Evolutionary conservation across 2,888 invertebrate genomes (phyloP), one percentile per base, ranked within the genome.

Genomic region (Sycophila texana): DNA sequence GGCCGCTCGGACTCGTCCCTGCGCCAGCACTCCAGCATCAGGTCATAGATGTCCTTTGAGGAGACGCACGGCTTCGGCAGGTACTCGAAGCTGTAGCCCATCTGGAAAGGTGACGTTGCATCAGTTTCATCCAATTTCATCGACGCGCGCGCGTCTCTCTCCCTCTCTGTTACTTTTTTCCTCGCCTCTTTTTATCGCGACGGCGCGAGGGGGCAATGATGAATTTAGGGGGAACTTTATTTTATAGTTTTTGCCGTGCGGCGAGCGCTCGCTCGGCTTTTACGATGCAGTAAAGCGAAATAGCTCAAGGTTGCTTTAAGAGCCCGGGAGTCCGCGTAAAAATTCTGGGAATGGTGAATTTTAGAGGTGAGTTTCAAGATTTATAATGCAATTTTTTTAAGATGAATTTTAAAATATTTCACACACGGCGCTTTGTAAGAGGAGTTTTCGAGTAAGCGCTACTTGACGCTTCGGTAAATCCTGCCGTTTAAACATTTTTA

Each of bases 21-120:
- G 81, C 95, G 93, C 97, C 97, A 97, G 90, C 97, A 97, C 87
- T 96, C 96, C 82, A 93, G 91, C 95, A 97, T 96, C 84, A 97
- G 92, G 86, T 96, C 96, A 92, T 95, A 95, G 83, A 97, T 93
- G 91, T 97, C 96, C 87, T 95, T 95, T 65, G 95, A 95, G 83
- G 94, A 94, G 85, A 93, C 93, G 26, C 93, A 91, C 14, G 95
- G 94, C 82, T 94, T 94, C 49, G 94, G 93, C 71, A 96, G 92
- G 86, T 91, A 91, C 86, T 92, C 92, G 91, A 93, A 94, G 81
- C 39, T 51, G 10, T 30, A 3, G 30, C 61, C 60, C 1, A 71
- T 57, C 81, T 80, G 61, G 1, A 65, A 72, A 92, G 87, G 10
- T 13, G 14, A 7, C 39, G 39, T 7, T 4, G 39, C 26, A 26